A percentile compares a stretch with the other conserved stretches of the same genome.
These are phyloP conservation scores for Colostygia pectinataria DNA, from an alignment of 2,888 invertebrate species.

Conservation along the genomic window DNA sequence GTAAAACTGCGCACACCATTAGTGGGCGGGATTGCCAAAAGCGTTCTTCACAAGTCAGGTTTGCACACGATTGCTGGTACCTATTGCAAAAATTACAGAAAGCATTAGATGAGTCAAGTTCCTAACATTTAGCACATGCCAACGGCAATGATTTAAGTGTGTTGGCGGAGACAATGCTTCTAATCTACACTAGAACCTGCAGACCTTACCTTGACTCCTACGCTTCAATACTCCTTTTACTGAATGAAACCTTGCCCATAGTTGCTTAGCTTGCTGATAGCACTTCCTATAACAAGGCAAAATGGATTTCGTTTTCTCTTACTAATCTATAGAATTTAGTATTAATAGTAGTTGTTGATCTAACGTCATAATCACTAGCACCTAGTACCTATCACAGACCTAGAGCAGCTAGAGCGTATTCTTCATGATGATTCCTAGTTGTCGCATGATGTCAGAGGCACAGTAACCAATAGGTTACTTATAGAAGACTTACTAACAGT, in stretches of 20 bases:
- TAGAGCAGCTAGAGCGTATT: too few relatives aligned
- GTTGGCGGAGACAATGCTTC: slow-evolving; percentile 78
- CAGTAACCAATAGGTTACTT: slow-evolving; percentile 3
- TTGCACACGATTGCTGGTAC: slow-evolving; percentile 43
- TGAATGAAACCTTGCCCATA: slow-evolving; percentile 60
- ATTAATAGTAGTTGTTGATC: too few relatives aligned
- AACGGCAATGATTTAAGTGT: slow-evolving; percentile 56
- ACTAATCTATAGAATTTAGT: too few relatives aligned
- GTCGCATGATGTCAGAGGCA: slow-evolving; percentile 2
- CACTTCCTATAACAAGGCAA: slow-evolving; percentile 21
- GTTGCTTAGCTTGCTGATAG: slow-evolving; percentile 39
- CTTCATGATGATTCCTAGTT: not conserved
- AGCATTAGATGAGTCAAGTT: slow-evolving; percentile 47
- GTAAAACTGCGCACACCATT: slow-evolving; percentile 30
- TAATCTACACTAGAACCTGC: slow-evolving; percentile 68
- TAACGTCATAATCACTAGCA: too few relatives aligned
- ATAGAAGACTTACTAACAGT: too few relatives aligned
- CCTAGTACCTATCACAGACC: too few relatives aligned
- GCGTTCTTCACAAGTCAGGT: slow-evolving; percentile 37
- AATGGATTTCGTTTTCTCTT: too few relatives aligned
- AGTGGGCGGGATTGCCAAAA: slow-evolving; percentile 52
- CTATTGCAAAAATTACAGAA: slow-evolving; percentile 45
- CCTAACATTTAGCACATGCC: slow-evolving; percentile 8
- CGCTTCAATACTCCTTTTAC: slow-evolving; percentile 71
- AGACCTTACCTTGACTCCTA: slow-evolving; percentile 83